A percentile compares a stretch with the other conserved stretches of the same genome.
Conservation (phyloP, 1,140 invertebrate genomes). For the Brachionus angularis region DNA sequence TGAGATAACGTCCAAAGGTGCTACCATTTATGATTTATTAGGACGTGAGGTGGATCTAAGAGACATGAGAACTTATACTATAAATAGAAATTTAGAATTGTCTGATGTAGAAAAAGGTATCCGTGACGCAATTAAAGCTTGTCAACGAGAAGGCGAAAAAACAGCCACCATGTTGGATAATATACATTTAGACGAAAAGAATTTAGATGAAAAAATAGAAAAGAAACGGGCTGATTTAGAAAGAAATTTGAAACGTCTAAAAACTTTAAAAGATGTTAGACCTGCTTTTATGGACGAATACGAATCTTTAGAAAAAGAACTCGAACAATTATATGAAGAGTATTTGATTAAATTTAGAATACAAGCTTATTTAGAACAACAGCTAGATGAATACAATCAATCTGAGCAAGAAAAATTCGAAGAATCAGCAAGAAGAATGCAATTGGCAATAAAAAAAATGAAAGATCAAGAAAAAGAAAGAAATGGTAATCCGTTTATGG, state of each 20-base stretch:
- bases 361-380: constrained; percentile 73
- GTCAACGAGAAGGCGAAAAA: constrained; percentile 66
- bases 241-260: constrained; percentile 80
- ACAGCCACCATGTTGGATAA: constrained; percentile 73
- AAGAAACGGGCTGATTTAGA: constrained; percentile 81
- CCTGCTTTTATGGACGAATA: constrained; percentile 96
- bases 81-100: constrained; percentile 75
- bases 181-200: constrained; percentile 76
- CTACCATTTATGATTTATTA: constrained; percentile 80
- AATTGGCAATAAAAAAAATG: constrained; percentile 39
- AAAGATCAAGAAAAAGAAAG: constrained; percentile 42
- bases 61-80: constrained; percentile 65
- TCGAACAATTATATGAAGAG: constrained; percentile 76
- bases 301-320: constrained; percentile 78
- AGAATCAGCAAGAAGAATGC: constrained; percentile 51
- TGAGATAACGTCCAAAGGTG: constrained; percentile 82
- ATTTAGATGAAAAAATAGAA: constrained; percentile 83
- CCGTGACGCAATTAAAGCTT: constrained; percentile 61
- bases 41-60: constrained; percentile 80
- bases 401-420: constrained; percentile 69
- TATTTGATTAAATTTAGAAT: constrained; percentile 83
- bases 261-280: constrained; percentile 85
- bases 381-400: constrained; percentile 68
- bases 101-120: constrained; percentile 72
- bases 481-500: constrained; percentile 42